Conservation (phyloP, 2,797 vertebrate species). For the Pelodytes ibericus region DNA sequence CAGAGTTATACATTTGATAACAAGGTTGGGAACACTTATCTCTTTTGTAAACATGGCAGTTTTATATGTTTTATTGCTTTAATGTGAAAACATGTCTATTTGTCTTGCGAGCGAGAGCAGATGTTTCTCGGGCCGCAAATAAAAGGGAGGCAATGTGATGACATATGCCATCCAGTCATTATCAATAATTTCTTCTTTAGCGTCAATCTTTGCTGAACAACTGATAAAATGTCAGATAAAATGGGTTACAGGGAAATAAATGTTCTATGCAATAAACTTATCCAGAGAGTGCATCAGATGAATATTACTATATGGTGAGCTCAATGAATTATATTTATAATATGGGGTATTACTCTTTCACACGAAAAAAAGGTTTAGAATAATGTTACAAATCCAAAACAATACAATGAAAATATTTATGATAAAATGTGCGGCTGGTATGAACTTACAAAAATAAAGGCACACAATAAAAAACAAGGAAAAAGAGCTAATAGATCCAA, state of each 20-base stretch:
- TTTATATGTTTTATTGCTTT: slow-evolving; percentile 20
- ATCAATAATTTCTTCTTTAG: slow-evolving; percentile 6
- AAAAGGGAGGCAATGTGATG: slow-evolving; percentile 1
- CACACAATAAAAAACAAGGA: too few species aligned
- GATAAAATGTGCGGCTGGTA: too few species aligned
- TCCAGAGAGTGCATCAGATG: neutral
- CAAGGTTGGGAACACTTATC: neutral
- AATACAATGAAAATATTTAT: too few species aligned
- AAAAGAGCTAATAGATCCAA: too few species aligned
- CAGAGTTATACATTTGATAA: neutral
- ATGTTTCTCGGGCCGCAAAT: slow-evolving; percentile 9
- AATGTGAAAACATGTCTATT: slow-evolving; percentile 6
- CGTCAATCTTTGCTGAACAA: slow-evolving; percentile 5
- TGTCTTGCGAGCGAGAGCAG: slow-evolving; percentile 1
- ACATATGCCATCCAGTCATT: slow-evolving; percentile 22
- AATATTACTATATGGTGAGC: neutral
- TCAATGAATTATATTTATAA: neutral
- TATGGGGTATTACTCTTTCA: neutral
- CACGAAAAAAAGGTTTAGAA: too few species aligned
- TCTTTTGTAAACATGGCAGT: neutral
- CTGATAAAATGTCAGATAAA: neutral
- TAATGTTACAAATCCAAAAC: too few species aligned
- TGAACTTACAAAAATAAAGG: too few species aligned
- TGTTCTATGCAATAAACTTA: neutral
- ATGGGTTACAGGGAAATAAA: neutral